These are phyloP conservation scores for Ptilodon capucinus DNA, from an alignment of 2,888 invertebrate genomes.

Conservation along the genomic window DNA sequence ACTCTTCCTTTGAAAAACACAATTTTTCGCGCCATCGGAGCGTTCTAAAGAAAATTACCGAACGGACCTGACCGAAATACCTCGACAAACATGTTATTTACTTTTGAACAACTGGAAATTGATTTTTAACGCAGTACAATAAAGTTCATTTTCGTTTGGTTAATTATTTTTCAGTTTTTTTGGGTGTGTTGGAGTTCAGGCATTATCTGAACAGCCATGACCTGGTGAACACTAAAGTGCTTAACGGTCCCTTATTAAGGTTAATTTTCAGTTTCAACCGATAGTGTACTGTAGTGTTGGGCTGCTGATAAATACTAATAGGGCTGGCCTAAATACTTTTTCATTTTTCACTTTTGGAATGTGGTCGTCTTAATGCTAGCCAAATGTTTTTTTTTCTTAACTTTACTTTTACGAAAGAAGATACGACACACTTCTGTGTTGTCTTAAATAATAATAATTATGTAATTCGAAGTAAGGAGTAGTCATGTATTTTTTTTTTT, in stretches of 20 bases:
- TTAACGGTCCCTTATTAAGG: conserved; percentile 51
- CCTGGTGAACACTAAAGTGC: conserved; percentile 63
- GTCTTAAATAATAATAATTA: too few relatives aligned
- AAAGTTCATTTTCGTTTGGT: conserved; percentile 35
- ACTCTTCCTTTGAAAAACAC: conserved; percentile 69
- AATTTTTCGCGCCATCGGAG: conserved; percentile 75
- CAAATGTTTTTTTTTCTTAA: too few relatives aligned
- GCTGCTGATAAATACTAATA: conserved; percentile 28
- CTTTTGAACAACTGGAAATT: conserved; percentile 14
- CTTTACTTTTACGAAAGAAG: too few relatives aligned
- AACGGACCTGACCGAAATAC: conserved; percentile 59
- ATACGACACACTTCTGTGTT: too few relatives aligned
- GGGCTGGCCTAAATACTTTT: neutral
- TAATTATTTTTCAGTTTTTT: conserved; percentile 13
- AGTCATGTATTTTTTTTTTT: too few relatives aligned
- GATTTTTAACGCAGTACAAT: conserved; percentile 15
- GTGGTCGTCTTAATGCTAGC: too few relatives aligned
- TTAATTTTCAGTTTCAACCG: conserved; percentile 59
- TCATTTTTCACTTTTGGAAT: neutral
- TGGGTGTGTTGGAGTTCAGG: conserved; percentile 47
- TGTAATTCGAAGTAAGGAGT: too few relatives aligned
- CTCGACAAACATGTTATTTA: conserved; percentile 44
- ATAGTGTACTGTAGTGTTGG: conserved; percentile 37
- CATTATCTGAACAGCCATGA: conserved; percentile 59
- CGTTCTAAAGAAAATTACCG: conserved; percentile 76